Conservation (phyloP, 2,888 invertebrate species). For the Tipula confusa region DNA sequence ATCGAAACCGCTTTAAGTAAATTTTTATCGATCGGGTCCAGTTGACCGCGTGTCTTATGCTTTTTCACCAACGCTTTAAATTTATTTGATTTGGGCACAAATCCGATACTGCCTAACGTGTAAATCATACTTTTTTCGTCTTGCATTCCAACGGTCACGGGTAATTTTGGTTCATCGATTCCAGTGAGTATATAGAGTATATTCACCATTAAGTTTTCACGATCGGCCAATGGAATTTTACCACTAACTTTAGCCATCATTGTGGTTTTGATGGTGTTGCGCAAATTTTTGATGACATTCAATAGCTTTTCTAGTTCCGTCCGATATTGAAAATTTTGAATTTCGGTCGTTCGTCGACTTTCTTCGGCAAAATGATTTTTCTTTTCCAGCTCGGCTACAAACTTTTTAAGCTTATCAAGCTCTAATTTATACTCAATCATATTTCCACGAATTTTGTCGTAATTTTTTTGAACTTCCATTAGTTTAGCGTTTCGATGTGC, state of each 20-base stretch:
- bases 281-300: neutral
- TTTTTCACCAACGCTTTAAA: neutral
- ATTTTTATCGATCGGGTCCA: neutral
- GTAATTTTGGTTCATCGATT: conserved; percentile 39
- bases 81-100: conserved; percentile 54
- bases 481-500: neutral
- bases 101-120: conserved; percentile 62
- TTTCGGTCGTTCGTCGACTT: neutral
- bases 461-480: neutral
- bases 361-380: neutral
- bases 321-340: neutral
- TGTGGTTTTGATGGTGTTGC: conserved; percentile 55
- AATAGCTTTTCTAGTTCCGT: neutral
- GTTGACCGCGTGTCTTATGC: neutral
- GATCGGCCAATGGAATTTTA: conserved; percentile 45
- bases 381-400: neutral
- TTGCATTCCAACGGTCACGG: conserved; percentile 46
- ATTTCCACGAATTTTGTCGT: neutral
- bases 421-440: neutral
- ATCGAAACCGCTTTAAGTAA: neutral
- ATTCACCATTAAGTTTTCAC: conserved; percentile 56
- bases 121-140: conserved; percentile 52
- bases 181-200: conserved; percentile 47
- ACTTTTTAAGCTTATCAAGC: neutral
- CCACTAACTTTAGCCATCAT: conserved; percentile 44